These are phyloP conservation scores for Drosophila nigromelanica DNA, from an alignment of 1,140 invertebrate genomes.

Conservation along the genomic window DNA sequence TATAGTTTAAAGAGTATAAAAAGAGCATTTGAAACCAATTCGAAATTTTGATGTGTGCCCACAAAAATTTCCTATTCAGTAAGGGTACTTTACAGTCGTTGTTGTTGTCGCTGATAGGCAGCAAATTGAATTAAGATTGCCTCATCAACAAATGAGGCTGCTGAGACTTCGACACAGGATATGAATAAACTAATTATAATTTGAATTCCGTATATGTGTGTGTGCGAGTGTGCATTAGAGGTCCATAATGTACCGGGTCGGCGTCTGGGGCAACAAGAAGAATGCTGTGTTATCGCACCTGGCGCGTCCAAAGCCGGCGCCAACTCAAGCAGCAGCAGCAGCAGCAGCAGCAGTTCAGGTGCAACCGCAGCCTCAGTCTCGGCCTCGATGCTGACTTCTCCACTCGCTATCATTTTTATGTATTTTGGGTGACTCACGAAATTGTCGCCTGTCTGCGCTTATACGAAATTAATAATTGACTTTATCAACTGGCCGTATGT, in stretches of 20 bases:
- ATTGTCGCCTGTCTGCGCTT: slow-evolving; percentile 47
- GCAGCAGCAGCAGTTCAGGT: slow-evolving; percentile 38
- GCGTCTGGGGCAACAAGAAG: slow-evolving; percentile 59
- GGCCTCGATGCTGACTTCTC: slow-evolving; percentile 35
- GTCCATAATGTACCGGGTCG: slow-evolving; percentile 47
- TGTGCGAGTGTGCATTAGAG: slow-evolving; percentile 44
- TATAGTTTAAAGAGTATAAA: background rate
- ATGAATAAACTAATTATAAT: slow-evolving; percentile 83
- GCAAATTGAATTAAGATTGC: slow-evolving; percentile 83
- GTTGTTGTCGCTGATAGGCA: slow-evolving; percentile 36
- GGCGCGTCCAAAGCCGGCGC: slow-evolving; percentile 67
- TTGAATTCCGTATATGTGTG: slow-evolving; percentile 38
- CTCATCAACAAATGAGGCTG: slow-evolving; percentile 75
- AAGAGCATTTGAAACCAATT: background rate
- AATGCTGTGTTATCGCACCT: slow-evolving; percentile 77
- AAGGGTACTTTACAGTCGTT: slow-evolving; percentile 50
- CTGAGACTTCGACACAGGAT: slow-evolving; percentile 72
- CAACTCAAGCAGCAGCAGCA: slow-evolving; percentile 40
- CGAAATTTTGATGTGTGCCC: background rate
- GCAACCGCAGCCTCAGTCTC: slow-evolving; percentile 17
- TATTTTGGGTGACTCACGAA: slow-evolving; percentile 66
- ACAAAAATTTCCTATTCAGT: too few relatives aligned
- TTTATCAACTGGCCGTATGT: slow-evolving; percentile 61
- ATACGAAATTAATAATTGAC: slow-evolving; percentile 75
- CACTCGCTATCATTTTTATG: slow-evolving; percentile 61